These are phyloP conservation scores for Spodoptera litura DNA, from an alignment of 1,140 invertebrate species.

Conservation along the genomic window DNA sequence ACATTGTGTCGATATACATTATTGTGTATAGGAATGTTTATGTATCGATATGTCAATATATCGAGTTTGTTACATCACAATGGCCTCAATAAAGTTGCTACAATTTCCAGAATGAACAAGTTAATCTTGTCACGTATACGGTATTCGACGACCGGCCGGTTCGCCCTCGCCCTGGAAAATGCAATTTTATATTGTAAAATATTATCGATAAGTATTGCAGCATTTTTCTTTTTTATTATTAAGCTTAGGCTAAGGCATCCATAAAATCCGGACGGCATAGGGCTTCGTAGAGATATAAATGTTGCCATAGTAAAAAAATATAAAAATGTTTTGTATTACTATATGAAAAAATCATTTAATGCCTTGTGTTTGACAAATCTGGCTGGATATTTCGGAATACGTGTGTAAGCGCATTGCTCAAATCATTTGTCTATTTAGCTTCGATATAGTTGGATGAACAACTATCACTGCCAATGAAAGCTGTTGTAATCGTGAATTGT, in stretches of 20 bases:
- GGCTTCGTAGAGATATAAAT: slow-evolving; percentile 70
- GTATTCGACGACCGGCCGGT: not conserved
- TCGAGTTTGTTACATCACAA: not conserved
- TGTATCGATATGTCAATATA: slow-evolving; percentile 27
- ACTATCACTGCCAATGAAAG: slow-evolving; percentile 34
- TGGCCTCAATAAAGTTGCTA: not conserved
- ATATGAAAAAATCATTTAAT: slow-evolving; percentile 54
- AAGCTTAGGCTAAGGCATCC: slow-evolving; percentile 71
- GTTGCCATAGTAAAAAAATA: slow-evolving; percentile 78
- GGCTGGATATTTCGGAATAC: slow-evolving; percentile 31
- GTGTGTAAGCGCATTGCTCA: slow-evolving; percentile 13
- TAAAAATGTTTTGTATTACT: slow-evolving; percentile 65
- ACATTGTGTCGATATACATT: not conserved
- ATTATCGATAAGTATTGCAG: slow-evolving; percentile 64
- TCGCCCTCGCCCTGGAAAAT: slow-evolving; percentile 50
- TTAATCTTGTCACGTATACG: not conserved
- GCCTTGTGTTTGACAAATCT: slow-evolving; percentile 47
- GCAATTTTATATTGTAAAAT: slow-evolving; percentile 70
- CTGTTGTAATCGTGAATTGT: not conserved
- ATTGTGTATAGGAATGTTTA: not conserved
- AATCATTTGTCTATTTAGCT: slow-evolving; percentile 29
- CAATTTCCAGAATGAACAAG: not conserved
- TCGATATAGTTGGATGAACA: slow-evolving; percentile 1
- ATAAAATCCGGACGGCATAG: slow-evolving; percentile 58
- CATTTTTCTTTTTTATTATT: slow-evolving; percentile 67